Base-by-base conservation (phyloP, 2,797 vertebrate genomes). In the Gobio occitaniae region DNA sequence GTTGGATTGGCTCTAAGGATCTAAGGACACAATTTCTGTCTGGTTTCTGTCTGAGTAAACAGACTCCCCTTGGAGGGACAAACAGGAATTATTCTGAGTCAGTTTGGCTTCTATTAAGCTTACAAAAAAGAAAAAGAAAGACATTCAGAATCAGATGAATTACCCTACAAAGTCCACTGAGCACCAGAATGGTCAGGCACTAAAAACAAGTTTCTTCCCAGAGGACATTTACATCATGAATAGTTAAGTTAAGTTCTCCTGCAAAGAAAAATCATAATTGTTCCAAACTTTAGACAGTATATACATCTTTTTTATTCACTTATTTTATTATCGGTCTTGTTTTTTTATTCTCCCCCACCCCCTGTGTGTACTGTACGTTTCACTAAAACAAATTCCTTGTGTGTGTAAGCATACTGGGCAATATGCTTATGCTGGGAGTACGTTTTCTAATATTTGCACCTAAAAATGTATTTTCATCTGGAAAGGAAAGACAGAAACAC, bases 51-150 rank as follows among this genome's bases (percentile, higher is more conserved):
- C 48, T 9, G n/a, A 83, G 59, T 25, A 76, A 76, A 66, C 32
- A 0, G 9, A 70, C 50, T 17, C 47, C 54, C 52, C 21, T 6
- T 21, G 21, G 80, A 61, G 61, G 41, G 41, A 54, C 50, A 74
- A 74, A 68, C 47, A 82, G 75, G 41, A 68, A 82, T 74, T 44
- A 89, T 29, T 80, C 72, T 74, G 1, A 78, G 36, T 56, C 77
- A 25, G 9, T 63, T 19, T 72, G 25, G 36, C 6, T 82, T 77
- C 59, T 69, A 47, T 54, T 59, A 56, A 81, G 68, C 54, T 48
- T 38, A 76, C 41, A 65, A 21, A 59, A n/a, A 59, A 59, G 25
- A n/a, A 32, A 74, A 11, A 44, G 13, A 25, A 16, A 41, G 29
- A 82, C 71, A 54, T 44, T 44, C 41, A 44, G 41, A 44, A 44